phyloP scores from a whole-genome alignment of 2,113 vertebrate genomes.

The Tricholaema leucomelas region DNA sequence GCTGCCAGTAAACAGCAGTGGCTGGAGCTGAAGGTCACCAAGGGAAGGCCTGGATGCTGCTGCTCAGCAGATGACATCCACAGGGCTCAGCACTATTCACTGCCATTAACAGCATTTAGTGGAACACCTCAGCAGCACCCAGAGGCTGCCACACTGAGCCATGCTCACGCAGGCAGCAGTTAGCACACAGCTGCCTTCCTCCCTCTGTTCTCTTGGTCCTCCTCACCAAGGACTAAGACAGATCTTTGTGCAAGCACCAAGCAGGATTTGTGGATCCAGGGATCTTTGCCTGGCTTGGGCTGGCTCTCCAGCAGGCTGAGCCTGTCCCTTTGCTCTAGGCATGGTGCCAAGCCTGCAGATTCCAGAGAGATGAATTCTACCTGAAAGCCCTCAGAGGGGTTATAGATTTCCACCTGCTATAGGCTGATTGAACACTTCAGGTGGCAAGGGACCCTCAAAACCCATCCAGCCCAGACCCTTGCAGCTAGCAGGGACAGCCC shows the following conservation, averaged over 20 bases:
- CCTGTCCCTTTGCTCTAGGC: not conserved
- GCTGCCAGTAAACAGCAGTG: slow-evolving; percentile 1
- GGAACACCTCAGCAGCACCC: not conserved
- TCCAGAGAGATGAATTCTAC: not conserved
- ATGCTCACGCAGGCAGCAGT: not conserved
- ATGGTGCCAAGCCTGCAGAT: not conserved
- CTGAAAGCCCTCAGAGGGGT: not conserved
- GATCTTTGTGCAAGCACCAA: not conserved
- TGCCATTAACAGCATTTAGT: not conserved
- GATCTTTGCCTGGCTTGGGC: rapidly evolving
- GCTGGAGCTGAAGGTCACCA: slow-evolving; percentile 47
- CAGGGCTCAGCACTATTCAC: slow-evolving; percentile 14
- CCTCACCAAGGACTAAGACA: no score
- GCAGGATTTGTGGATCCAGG: not conserved
- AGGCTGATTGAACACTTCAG: no score
- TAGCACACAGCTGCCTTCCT: not conserved
- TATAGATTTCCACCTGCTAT: not conserved
- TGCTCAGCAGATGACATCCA: not conserved
- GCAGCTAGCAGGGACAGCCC: no score
- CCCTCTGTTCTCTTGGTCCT: not conserved
- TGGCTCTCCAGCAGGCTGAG: not conserved
- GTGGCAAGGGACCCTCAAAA: no score
- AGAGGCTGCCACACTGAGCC: not conserved
- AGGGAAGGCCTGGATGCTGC: not conserved
- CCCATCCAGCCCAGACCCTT: no score